Evolutionary conservation across 2,888 invertebrate species (phyloP).

Genomic region (Drosophila phalerata): DNA sequence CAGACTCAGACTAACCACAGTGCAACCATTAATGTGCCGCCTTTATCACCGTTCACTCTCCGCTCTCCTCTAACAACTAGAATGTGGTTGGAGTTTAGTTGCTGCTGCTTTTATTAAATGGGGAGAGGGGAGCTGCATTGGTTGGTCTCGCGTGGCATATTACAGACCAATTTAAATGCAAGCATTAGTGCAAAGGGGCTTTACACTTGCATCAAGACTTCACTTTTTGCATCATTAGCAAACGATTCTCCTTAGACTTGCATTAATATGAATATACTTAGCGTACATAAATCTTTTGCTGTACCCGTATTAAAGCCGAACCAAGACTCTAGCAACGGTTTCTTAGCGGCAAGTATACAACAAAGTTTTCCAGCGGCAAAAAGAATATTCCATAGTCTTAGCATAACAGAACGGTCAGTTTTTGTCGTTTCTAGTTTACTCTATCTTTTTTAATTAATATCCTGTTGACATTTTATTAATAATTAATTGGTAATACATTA

Average conservation of each 20-base stretch:
- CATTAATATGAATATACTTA: background rate
- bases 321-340: background rate
- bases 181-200: constrained; percentile 50
- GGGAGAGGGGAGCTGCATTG: background rate
- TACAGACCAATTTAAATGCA: constrained; percentile 64
- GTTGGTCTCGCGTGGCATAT: constrained; percentile 67
- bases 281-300: background rate
- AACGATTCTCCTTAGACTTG: background rate
- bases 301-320: background rate
- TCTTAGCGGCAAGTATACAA: no score
- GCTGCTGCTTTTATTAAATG: background rate
- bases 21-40: constrained; percentile 66
- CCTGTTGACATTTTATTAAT: no score
- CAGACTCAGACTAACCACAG: constrained; percentile 67
- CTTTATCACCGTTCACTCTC: constrained; percentile 12
- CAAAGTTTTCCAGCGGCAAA: no score
- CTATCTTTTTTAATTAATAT: no score
- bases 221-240: constrained; percentile 57
- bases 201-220: constrained; percentile 29
- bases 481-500: no score
- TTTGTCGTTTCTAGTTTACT: no score
- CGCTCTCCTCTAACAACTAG: background rate
- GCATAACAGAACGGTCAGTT: no score
- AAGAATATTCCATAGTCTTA: no score
- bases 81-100: background rate